These are phyloP conservation scores for Noturus placidus DNA, from an alignment of 2,113 vertebrate species.

Conservation along the genomic window DNA sequence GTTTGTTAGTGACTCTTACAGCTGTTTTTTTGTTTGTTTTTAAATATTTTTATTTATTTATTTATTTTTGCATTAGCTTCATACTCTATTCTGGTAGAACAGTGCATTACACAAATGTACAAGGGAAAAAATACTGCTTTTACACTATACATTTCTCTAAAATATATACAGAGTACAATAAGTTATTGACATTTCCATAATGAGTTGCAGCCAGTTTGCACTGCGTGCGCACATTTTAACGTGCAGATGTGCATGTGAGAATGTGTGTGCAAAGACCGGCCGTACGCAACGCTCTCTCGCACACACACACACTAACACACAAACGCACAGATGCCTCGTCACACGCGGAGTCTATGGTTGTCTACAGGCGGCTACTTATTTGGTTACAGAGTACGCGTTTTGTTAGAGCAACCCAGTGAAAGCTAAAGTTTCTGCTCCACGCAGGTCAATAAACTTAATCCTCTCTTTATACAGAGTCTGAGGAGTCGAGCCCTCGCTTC, in stretches of 20 bases:
- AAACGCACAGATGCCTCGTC: conserved; percentile 29
- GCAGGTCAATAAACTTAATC: conserved; percentile 91
- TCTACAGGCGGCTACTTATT: conserved; percentile 97
- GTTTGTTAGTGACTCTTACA: conserved; percentile 59
- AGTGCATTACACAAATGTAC: conserved; percentile 97
- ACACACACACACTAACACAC: neutral
- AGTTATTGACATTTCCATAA: conserved; percentile 89
- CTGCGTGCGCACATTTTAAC: conserved; percentile 47
- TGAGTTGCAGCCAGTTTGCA: conserved; percentile 83
- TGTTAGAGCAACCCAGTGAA: conserved; percentile 84
- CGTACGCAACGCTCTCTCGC: conserved; percentile 46
- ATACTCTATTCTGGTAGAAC: conserved; percentile 81
- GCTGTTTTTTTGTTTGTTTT: conserved; percentile 53
- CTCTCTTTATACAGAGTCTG: conserved; percentile 89
- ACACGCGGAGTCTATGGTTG: conserved; percentile 74
- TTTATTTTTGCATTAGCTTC: conserved; percentile 71
- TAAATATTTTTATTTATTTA: conserved; percentile 48
- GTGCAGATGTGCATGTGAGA: conserved; percentile 50
- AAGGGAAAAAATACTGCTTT: conserved; percentile 91
- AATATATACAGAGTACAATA: conserved; percentile 99
- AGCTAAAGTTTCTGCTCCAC: conserved; percentile 73
- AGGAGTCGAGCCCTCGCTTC: conserved; percentile 78
- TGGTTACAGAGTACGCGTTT: conserved; percentile 93
- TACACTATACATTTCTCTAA: conserved; percentile 94
- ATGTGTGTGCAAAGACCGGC: conserved; percentile 56